Base-by-base conservation (phyloP, 2,797 vertebrate species). In the Champsocephalus esox region DNA sequence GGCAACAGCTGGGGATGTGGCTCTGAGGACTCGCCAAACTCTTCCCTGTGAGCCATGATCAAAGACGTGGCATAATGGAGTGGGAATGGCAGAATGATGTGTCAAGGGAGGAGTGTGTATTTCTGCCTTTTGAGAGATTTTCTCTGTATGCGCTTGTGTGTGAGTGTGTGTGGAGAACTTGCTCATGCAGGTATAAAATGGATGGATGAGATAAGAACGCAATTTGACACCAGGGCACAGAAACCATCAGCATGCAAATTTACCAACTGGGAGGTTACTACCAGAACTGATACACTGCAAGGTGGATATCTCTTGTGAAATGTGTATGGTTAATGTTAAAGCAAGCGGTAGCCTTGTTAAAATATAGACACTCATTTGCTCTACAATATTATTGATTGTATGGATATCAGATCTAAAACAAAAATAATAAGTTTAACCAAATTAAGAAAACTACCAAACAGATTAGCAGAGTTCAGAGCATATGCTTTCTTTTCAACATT, bases 21-120 rank as follows among this genome's bases (percentile, higher is more conserved):
- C 66, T 84, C 70, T 80, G 87, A 90, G 79, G 79, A 66, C 46
- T 77, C 14, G 80, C 83, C 92, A 90, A 77, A 86, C 66, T 72
- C 83, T 59, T 73, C 79, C 77, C 65, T 80, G 64, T 77, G 88
- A 82, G 67, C 75, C 71, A 9, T 84, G 90, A 94, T 92, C 87
- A 93, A 92, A 92, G 90, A 83, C 14, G 45, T 66, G 73, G 66
- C 67, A 71, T 88, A 92, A 93, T 90, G 71, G 85, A 80, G 61
- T 52, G 52, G 81, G 81, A 88, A 77, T 80, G 87, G 73, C 72
- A 81, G 70, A 81, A 71, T 6, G 12, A 55, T 63, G 77, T 48
- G 76, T 83, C 85, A 61, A n/a, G 74, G 79, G 73, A 85, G 48
- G 45, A 79, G 79, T 69, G 83, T 57, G 66, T 32, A 24, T 67